phyloP scores from a whole-genome alignment of 2,797 vertebrate species.

The Microctenopoma lineatum region DNA sequence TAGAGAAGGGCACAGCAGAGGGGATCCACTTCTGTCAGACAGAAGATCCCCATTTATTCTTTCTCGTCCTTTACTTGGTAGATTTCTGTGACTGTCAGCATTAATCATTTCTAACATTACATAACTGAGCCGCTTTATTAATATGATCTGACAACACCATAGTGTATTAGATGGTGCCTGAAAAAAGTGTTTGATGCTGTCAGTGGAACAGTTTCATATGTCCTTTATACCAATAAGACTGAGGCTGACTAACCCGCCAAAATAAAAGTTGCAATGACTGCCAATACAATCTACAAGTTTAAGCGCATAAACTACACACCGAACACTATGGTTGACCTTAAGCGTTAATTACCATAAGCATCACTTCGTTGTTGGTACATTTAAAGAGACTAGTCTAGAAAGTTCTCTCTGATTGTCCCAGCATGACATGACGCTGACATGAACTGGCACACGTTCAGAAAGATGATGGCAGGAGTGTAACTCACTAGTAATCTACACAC shows the following conservation, averaged over 20 bases:
- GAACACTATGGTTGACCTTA: background rate
- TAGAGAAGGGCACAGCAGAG: slow-evolving; percentile 62
- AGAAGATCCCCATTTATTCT: slow-evolving; percentile 35
- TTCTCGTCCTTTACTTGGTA: slow-evolving; percentile 4
- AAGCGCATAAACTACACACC: background rate
- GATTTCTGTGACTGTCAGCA: slow-evolving; percentile 24
- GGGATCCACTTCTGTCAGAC: slow-evolving; percentile 54
- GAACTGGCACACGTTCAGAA: background rate
- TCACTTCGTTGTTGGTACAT: background rate
- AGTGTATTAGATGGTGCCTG: background rate
- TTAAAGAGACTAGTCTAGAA: too few relatives aligned
- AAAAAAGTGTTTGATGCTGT: background rate
- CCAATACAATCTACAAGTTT: background rate
- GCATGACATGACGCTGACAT: background rate
- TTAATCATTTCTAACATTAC: slow-evolving; percentile 20
- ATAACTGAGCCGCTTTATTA: slow-evolving; percentile 11
- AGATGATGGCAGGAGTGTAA: too few relatives aligned
- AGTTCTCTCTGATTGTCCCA: too few relatives aligned
- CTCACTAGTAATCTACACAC: too few relatives aligned
- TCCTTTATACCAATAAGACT: background rate
- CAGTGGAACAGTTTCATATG: background rate
- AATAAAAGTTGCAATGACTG: too few relatives aligned
- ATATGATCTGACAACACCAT: background rate
- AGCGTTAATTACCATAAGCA: background rate
- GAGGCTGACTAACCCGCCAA: background rate